Conservation (phyloP, 2,113 vertebrate genomes). For the Perognathus longimembris region DNA sequence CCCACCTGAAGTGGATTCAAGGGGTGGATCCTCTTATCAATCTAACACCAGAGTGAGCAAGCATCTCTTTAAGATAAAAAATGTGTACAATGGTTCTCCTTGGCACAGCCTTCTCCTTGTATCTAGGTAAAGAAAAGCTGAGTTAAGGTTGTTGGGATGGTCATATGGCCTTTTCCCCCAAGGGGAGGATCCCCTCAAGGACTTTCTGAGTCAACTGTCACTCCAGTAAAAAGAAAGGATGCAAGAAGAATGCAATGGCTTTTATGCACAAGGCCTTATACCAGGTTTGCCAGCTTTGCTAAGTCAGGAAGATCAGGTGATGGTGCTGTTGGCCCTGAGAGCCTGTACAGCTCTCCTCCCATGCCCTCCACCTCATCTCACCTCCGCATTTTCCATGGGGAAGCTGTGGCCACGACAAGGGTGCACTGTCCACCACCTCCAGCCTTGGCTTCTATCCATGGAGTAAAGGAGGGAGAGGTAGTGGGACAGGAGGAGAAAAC, state of each 20-base stretch:
- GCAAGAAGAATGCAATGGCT: not conserved
- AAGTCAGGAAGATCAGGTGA: not conserved
- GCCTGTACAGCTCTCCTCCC: not conserved
- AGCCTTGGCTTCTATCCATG: not conserved
- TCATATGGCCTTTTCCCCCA: not conserved
- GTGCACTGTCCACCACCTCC: not conserved
- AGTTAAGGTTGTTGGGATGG: not conserved
- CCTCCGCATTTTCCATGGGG: not conserved
- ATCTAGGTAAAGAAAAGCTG: slow-evolving; percentile 43
- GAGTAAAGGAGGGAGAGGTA: not conserved
- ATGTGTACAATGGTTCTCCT: not conserved
- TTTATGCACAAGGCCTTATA: not conserved
- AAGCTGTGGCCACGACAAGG: not conserved
- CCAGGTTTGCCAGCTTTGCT: not conserved
- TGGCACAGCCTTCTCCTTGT: slow-evolving; percentile 48
- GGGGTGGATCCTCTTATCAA: slow-evolving; percentile 1
- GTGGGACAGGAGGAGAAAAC: not conserved
- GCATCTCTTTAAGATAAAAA: slow-evolving; percentile 27
- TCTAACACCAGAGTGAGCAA: not conserved
- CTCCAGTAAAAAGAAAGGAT: not conserved
- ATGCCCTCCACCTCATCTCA: not conserved
- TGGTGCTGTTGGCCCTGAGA: not conserved
- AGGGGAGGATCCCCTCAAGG: not conserved
- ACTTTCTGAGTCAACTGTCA: not conserved
- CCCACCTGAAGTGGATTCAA: not conserved